Evolutionary conservation across 2,888 invertebrate species (phyloP).

Genomic region (Patella pellucida): DNA sequence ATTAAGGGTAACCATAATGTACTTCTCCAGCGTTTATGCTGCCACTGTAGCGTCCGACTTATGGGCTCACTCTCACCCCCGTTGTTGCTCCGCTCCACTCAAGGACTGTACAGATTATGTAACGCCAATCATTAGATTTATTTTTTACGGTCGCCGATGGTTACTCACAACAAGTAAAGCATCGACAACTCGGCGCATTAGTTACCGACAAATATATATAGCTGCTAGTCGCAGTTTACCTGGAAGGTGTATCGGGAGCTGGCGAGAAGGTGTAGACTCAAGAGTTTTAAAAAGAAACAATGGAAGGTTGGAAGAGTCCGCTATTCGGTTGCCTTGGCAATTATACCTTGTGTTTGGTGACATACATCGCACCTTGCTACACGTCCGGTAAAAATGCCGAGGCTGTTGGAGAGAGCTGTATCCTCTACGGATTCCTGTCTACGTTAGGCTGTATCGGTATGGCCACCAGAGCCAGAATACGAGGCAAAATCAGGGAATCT

Average conservation of each 20-base stretch:
- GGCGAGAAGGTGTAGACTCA: too few species aligned
- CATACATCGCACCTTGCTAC: constrained; percentile 52
- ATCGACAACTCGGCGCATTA: too few species aligned
- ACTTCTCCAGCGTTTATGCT: too few species aligned
- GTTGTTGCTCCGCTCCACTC: too few species aligned
- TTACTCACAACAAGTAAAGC: too few species aligned
- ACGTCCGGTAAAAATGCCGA: constrained; percentile 54
- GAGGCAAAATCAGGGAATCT: constrained; percentile 47
- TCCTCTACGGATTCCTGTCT: constrained; percentile 41
- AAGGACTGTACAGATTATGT: too few species aligned
- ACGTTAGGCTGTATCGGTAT: constrained; percentile 41
- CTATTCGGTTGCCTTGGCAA: constrained; percentile 52
- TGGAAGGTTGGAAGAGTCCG: constrained; percentile 48
- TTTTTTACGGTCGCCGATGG: not conserved
- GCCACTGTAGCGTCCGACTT: too few species aligned
- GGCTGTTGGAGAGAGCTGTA: constrained; percentile 49
- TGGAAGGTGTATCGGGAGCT: too few species aligned
- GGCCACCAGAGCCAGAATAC: constrained; percentile 43
- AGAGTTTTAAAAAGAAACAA: constrained; percentile 22
- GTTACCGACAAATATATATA: too few species aligned
- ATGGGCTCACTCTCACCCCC: too few species aligned
- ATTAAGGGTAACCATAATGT: too few species aligned
- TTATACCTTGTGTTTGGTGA: constrained; percentile 47
- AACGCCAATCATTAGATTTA: constrained; percentile 5
- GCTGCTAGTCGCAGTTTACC: too few species aligned